phyloP scores from a whole-genome alignment of 2,113 vertebrate species.

The Esox niger region DNA sequence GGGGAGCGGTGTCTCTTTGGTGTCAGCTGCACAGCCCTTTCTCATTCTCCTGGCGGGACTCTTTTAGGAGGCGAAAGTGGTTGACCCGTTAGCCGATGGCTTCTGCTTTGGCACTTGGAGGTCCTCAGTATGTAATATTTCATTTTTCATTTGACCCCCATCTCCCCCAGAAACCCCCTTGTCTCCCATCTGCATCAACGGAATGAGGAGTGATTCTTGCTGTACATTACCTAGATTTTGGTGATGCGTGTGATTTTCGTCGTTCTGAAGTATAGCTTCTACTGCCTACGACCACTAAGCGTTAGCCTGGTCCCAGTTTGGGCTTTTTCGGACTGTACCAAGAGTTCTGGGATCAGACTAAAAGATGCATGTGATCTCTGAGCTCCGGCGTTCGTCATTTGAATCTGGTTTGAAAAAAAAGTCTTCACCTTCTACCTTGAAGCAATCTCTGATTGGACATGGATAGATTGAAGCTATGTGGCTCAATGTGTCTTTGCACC shows the following conservation, averaged over 20 bases:
- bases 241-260: not conserved
- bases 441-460: no score
- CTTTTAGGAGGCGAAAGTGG: constrained; percentile 64
- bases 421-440: no score
- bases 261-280: not conserved
- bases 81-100: constrained; percentile 54
- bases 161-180: not conserved
- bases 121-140: constrained; percentile 67
- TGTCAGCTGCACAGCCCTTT: constrained; percentile 28
- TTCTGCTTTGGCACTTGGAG: constrained; percentile 70
- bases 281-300: not conserved
- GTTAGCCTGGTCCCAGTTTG: not conserved
- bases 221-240: not conserved
- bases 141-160: constrained; percentile 34
- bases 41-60: constrained; percentile 48
- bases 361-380: no score
- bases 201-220: constrained; percentile 7
- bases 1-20: not conserved
- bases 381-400: no score
- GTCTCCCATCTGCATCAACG: constrained; percentile 12
- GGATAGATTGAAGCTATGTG: no score
- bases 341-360: no score
- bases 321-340: constrained; percentile 1
- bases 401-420: no score
- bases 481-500: no score